phyloP scores from a whole-genome alignment of 2,113 vertebrate genomes.

The Tetrax tetrax region DNA sequence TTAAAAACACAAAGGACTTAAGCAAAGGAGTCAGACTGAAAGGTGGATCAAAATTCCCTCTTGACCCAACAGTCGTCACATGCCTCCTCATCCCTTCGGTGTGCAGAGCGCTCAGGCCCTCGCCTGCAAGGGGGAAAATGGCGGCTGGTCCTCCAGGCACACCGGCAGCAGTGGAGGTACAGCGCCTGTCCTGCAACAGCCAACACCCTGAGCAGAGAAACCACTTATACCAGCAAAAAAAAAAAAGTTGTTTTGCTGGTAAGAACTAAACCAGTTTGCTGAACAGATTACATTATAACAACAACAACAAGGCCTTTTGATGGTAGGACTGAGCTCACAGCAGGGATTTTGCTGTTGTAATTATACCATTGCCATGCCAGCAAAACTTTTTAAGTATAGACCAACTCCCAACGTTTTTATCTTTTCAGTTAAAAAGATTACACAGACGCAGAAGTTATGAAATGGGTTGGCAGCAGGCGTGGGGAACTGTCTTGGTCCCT shows the following conservation, averaged over 20 bases:
- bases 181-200: neutral
- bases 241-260: slow-evolving; percentile 43
- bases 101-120: neutral
- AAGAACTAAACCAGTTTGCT: slow-evolving; percentile 38
- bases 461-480: neutral
- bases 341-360: slow-evolving; percentile 27
- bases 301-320: slow-evolving; percentile 57
- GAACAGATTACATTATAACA: slow-evolving; percentile 46
- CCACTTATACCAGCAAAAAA: slow-evolving; percentile 45
- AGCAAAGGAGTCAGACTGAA: neutral
- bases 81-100: neutral
- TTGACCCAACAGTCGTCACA: neutral
- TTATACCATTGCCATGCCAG: slow-evolving; percentile 3
- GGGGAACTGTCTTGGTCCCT: neutral
- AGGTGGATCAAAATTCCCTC: neutral
- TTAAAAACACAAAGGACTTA: neutral
- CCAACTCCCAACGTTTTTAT: slow-evolving; percentile 19
- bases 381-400: slow-evolving; percentile 9
- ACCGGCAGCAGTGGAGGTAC: neutral
- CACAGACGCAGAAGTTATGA: slow-evolving; percentile 3
- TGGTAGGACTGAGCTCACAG: slow-evolving; percentile 37
- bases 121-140: neutral
- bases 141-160: neutral
- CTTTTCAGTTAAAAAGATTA: slow-evolving; percentile 26
- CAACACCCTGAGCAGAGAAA: slow-evolving; percentile 10